Conservation (phyloP, 2,888 invertebrate species). For the Cheilosia pagana region DNA sequence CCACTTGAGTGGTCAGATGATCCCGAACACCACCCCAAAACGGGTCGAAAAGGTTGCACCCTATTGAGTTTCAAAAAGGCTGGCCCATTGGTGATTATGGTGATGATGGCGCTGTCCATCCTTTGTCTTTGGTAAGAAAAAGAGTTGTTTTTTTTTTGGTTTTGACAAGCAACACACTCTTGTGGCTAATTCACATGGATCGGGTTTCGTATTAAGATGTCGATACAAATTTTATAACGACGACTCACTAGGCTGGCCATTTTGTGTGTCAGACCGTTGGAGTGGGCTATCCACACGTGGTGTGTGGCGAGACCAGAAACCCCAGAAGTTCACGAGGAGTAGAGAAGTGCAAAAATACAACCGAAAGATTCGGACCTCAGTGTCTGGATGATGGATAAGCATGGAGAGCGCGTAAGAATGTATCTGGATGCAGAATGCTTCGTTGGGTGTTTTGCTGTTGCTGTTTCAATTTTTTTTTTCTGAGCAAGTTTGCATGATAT, state of each 20-base stretch:
- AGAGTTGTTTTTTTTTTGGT: slow-evolving; percentile 6
- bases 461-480: background rate
- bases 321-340: slow-evolving; percentile 65
- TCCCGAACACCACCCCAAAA: slow-evolving; percentile 72
- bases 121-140: slow-evolving; percentile 33
- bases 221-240: slow-evolving; percentile 72
- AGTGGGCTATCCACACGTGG: slow-evolving; percentile 25
- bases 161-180: slow-evolving; percentile 74
- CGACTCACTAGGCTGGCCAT: slow-evolving; percentile 71
- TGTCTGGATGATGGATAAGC: slow-evolving; percentile 68
- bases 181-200: slow-evolving; percentile 64
- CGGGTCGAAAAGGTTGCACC: slow-evolving; percentile 65
- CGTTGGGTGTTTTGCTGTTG: slow-evolving; percentile 39
- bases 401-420: slow-evolving; percentile 58
- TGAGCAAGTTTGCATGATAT: slow-evolving; percentile 42
- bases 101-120: slow-evolving; percentile 68
- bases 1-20: slow-evolving; percentile 58
- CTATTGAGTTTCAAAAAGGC: slow-evolving; percentile 59
- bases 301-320: slow-evolving; percentile 70
- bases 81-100: slow-evolving; percentile 63
- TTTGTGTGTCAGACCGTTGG: slow-evolving; percentile 41
- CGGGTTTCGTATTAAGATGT: slow-evolving; percentile 71
- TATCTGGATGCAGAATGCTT: slow-evolving; percentile 44
- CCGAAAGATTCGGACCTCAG: slow-evolving; percentile 43
- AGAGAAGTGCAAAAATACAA: slow-evolving; percentile 42